Base-by-base conservation (phyloP, 2,797 vertebrate species). In the Sebastiscus albofasciatus region DNA sequence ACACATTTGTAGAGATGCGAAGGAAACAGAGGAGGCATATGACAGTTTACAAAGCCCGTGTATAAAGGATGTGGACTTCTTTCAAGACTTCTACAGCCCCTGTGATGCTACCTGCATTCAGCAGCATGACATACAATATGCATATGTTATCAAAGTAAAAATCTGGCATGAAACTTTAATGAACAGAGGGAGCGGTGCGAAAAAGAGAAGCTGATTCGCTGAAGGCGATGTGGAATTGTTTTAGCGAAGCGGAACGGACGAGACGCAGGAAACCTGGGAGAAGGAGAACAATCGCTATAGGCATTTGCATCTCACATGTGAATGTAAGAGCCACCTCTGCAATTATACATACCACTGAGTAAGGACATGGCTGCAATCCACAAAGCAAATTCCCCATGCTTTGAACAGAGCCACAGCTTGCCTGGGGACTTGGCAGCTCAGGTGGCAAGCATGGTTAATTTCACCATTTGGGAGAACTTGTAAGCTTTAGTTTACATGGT, bases 101-200 rank as follows among this genome's bases (percentile, higher is more conserved):
- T 87, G 71, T 86, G 87, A 90, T 83, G 86, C 81, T 87, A 92
- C 86, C 90, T 93, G 92, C 88, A 88, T 91, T 80, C 78, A 83
- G 80, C 76, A 84, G 89, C 85, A 79, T 79, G 81, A 82, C 93
- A 95, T 93, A 91, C 91, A 92, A 94, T 95, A 94, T 95, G 92
- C 90, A 94, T 93, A 93, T 89, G 88, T 92, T 94, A 95, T 95
- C 94, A 95, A 94, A 94, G 94, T 90, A 84, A 91, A 93, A 94
- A 95, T 95, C 91, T 85, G 82, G 20, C 86, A 96, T 95, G 87
- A 94, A 96, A 94, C 86, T 94, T 95, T 96, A 95, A 95, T 95
- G 93, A 93, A 89, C 55, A 73, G 86, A 86, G 81, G 76, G 82
- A 86, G 88, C 46, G 6, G 36, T 36, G 87, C 78, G 72, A 90